Conservation (phyloP, 2,888 invertebrate species). For the Orthosia gothica region DNA sequence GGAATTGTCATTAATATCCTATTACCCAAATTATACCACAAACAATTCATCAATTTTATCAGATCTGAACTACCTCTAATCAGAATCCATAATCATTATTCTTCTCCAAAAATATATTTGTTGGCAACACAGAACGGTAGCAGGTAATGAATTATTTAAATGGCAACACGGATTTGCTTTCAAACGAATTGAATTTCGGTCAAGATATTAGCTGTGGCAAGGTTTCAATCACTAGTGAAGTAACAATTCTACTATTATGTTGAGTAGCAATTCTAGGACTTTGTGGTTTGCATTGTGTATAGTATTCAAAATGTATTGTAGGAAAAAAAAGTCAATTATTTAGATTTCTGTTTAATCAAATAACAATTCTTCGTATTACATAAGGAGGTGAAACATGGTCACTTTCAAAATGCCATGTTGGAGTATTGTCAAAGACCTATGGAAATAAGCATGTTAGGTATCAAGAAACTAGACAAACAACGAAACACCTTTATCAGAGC, state of each 20-base stretch:
- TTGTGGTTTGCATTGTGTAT: conserved; percentile 6
- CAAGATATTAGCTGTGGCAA: conserved; percentile 55
- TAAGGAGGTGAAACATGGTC: no score
- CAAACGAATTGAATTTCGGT: conserved; percentile 70
- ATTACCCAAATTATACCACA: background rate
- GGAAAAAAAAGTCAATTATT: no score
- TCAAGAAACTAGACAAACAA: no score
- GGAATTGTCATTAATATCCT: background rate
- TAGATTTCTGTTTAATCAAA: no score
- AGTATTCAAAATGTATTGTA: background rate
- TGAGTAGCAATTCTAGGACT: background rate
- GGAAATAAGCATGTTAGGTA: no score
- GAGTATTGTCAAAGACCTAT: no score
- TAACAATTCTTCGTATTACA: no score
- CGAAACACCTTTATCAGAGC: no score
- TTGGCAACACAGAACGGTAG: conserved; percentile 38
- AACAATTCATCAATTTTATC: conserved; percentile 19
- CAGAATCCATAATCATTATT: conserved; percentile 42
- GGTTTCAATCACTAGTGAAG: conserved; percentile 40
- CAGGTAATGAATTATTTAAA: conserved; percentile 68
- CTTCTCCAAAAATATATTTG: conserved; percentile 38
- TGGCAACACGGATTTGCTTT: conserved; percentile 73
- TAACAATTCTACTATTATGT: conserved; percentile 21
- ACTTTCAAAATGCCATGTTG: no score
- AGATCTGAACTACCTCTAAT: conserved; percentile 12